Evolutionary conservation across 2,113 vertebrate species (phyloP).

Genomic region (Lampris incognitus): DNA sequence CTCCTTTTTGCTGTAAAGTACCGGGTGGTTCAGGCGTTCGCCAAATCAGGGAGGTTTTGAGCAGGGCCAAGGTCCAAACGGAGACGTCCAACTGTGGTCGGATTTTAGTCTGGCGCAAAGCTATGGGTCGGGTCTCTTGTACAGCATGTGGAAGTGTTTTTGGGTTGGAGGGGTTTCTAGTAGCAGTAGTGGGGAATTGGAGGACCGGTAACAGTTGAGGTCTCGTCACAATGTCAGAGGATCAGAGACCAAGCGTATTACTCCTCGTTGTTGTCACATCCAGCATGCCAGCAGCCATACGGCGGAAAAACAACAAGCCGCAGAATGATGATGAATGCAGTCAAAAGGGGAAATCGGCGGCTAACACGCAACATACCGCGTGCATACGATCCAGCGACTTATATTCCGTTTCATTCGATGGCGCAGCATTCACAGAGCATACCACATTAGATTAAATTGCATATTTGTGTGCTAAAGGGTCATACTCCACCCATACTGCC

Average conservation of each 20-base stretch:
- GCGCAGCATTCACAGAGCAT: constrained; percentile 6
- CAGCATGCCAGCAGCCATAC: constrained; percentile 60
- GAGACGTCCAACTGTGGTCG: constrained; percentile 36
- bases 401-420: constrained; percentile 48
- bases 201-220: constrained; percentile 42
- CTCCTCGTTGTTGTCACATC: constrained; percentile 77
- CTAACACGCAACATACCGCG: constrained; percentile 50
- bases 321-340: constrained; percentile 74
- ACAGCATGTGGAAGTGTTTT: constrained; percentile 82
- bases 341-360: constrained; percentile 41
- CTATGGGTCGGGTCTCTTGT: constrained; percentile 54
- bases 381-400: constrained; percentile 28
- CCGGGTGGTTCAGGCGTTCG: constrained; percentile 66
- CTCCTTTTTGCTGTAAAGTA: constrained; percentile 66
- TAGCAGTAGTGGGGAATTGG: constrained; percentile 14
- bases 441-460: constrained; percentile 41
- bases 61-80: constrained; percentile 64
- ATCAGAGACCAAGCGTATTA: constrained; percentile 70
- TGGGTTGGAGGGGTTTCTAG: constrained; percentile 46
- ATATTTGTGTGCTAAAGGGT: background rate
- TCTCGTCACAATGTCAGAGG: constrained; percentile 38
- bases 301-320: constrained; percentile 68
- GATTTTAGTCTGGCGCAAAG: constrained; percentile 60
- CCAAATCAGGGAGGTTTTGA: constrained; percentile 69
- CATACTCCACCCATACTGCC: background rate